These are phyloP conservation scores for Rhingia campestris DNA, from an alignment of 2,888 invertebrate species.

Conservation along the genomic window DNA sequence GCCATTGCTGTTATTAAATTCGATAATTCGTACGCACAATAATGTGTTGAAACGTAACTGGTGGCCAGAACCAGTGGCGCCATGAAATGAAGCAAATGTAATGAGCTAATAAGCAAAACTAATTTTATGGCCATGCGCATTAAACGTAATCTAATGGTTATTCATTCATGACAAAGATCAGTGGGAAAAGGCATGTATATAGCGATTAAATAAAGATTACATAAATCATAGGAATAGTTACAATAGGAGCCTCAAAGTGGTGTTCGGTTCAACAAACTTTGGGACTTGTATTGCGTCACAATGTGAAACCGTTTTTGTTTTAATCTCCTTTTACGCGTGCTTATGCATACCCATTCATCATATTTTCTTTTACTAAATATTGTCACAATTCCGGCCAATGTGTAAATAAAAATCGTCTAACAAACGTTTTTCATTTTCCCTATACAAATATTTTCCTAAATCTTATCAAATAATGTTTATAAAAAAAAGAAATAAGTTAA, in stretches of 20 bases:
- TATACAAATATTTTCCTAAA: constrained; percentile 66
- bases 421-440: constrained; percentile 34
- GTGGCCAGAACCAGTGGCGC: neutral
- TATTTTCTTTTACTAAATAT: constrained; percentile 35
- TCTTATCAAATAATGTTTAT: constrained; percentile 55
- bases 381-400: constrained; percentile 70
- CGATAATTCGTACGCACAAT: no score
- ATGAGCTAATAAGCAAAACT: neutral
- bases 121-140: neutral
- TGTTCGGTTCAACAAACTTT: constrained; percentile 32
- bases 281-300: constrained; percentile 15
- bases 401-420: constrained; percentile 39
- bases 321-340: constrained; percentile 14
- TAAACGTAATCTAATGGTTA: constrained; percentile 3
- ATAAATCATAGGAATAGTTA: constrained; percentile 64
- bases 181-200: constrained; percentile 15
- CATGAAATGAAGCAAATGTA: neutral
- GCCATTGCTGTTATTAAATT: neutral
- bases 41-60: neutral
- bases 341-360: constrained; percentile 30
- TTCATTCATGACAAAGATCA: constrained; percentile 14
- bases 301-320: neutral
- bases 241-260: constrained; percentile 63
- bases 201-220: constrained; percentile 54
- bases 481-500: constrained; percentile 64